Evolutionary conservation across 2,888 invertebrate genomes (phyloP).

Genomic region (Plebejus anna): DNA sequence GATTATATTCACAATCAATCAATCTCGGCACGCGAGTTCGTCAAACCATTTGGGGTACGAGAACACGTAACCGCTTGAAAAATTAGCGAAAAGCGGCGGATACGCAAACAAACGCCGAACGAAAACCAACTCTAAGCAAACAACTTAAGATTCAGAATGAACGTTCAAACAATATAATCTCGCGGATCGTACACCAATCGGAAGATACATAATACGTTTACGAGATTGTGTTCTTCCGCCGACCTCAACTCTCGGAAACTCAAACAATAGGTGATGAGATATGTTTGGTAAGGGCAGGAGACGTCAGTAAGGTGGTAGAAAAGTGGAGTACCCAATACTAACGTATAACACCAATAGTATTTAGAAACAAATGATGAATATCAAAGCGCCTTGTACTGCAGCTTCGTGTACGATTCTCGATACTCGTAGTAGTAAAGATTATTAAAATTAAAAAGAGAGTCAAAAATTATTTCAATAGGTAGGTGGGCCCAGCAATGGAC

Average conservation of each 20-base stretch:
- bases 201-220: constrained; percentile 64
- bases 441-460: too few species aligned
- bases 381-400: not conserved
- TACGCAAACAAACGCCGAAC: constrained; percentile 31
- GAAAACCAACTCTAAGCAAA: constrained; percentile 33
- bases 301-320: not conserved
- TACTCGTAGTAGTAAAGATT: too few species aligned
- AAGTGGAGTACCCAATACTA: not conserved
- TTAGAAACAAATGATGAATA: not conserved
- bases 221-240: constrained; percentile 67
- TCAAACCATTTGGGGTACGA: constrained; percentile 35
- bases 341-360: not conserved
- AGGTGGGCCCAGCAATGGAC: too few species aligned
- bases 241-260: constrained; percentile 64
- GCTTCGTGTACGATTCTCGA: too few species aligned
- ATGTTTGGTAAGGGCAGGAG: constrained; percentile 38
- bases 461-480: too few species aligned
- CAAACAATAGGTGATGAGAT: constrained; percentile 34
- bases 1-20: constrained; percentile 24
- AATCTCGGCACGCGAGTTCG: constrained; percentile 35
- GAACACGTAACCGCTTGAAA: constrained; percentile 46
- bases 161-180: constrained; percentile 37
- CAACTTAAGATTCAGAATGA: constrained; percentile 33
- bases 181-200: constrained; percentile 66
- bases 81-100: constrained; percentile 54